Percentiles rank a stretch among this genome's conserved stretches.
These are phyloP conservation scores for Harpagoxenus sublaevis DNA, from an alignment of 2,888 invertebrate genomes.

Conservation along the genomic window DNA sequence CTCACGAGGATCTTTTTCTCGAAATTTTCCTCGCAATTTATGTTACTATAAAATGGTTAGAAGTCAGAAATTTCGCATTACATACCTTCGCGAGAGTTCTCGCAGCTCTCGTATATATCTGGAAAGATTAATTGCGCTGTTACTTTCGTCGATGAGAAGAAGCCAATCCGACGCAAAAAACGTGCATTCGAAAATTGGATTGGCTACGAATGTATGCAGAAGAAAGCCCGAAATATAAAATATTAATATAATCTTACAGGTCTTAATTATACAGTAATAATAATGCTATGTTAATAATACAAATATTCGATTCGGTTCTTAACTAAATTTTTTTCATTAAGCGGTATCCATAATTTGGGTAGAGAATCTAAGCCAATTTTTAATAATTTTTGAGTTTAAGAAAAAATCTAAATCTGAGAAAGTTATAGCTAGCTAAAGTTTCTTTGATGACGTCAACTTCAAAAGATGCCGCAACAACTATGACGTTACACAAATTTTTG, in stretches of 20 bases:
- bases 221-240: slow-evolving; percentile 63
- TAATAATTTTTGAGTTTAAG: too few species aligned
- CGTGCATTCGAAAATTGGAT: slow-evolving; percentile 60
- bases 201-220: slow-evolving; percentile 56
- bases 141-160: slow-evolving; percentile 81
- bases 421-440: too few species aligned
- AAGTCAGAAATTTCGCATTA: slow-evolving; percentile 66
- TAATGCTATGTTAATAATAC: background rate
- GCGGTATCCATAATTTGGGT: too few species aligned
- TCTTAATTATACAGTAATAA: background rate
- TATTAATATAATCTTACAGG: background rate
- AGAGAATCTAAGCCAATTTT: too few species aligned
- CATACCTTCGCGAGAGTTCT: slow-evolving; percentile 53
- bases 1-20: slow-evolving; percentile 56
- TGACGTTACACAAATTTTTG: too few species aligned
- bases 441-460: too few species aligned
- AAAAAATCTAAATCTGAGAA: too few species aligned
- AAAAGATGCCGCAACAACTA: too few species aligned
- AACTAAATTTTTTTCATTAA: too few species aligned
- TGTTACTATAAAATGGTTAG: slow-evolving; percentile 74
- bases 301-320: background rate
- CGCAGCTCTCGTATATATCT: slow-evolving; percentile 62
- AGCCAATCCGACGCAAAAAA: slow-evolving; percentile 72
- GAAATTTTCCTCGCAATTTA: slow-evolving; percentile 55
- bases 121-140: slow-evolving; percentile 71